Evolutionary conservation across 1,140 invertebrate genomes (phyloP), one percentile per base, ranked within the genome.

Genomic region (Tetramorium alpestre): DNA sequence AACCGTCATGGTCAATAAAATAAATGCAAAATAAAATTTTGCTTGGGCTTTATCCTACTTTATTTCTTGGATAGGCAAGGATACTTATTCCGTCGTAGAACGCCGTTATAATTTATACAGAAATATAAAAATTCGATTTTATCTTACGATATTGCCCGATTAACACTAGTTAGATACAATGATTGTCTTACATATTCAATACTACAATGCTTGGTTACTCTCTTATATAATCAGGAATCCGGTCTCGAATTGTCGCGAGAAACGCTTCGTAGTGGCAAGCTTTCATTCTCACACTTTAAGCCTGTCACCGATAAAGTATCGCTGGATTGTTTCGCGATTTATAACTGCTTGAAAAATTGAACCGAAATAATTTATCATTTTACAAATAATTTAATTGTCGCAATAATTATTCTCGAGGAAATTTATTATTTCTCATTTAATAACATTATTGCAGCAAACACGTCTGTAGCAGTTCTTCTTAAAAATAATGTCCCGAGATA

Each of bases 1-100:
- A 49, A 44, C 10, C 11, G 38, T 38, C 18, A 41, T 76, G 87
- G 60, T 78, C 22, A 38, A 56, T 51, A 64, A 77, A 87, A 60
- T 75, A 65, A 51, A 58, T 77, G 22, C 6, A 8, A 47, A 41
- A 64, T 64, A 22, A 60, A 44, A 73, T 47, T 22, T 58, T 44
- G 8, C 3, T 69, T 13, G 10, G 3, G 16, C 1, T 38, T 65
- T 33, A n/a, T 58, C 1, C 11, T 11, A 47, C 4, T 56, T 72
- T 56, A n/a, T 8, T 70, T 44, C 18, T 25, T 44, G 3, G 25
- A 0, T 22, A 8, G 11, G 10, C 1, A 25, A 38, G 22, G n/a
- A n/a, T 51, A 18, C 8, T 38, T 18, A 44, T 77, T 77, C 8
- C 25, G 7, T 77, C 16, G 18, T n/a, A 28, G 38, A 77, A 28